These are phyloP conservation scores for Yponomeuta malinellus DNA, from an alignment of 2,888 invertebrate genomes.

Conservation along the genomic window DNA sequence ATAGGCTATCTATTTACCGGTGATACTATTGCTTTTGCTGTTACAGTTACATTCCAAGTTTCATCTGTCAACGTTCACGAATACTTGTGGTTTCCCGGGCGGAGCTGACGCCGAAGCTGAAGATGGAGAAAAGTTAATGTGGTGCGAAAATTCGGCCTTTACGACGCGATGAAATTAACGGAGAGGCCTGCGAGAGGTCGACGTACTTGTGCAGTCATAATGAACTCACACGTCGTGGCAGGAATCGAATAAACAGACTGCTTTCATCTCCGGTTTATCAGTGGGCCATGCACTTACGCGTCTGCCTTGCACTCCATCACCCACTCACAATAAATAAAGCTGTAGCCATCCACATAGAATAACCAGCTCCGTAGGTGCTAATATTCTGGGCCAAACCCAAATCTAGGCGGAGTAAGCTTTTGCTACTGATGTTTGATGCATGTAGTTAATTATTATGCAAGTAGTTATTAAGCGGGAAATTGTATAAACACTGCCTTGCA, in stretches of 20 bases:
- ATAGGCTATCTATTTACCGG: too few species aligned
- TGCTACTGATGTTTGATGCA: too few species aligned
- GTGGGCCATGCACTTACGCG: constrained; percentile 58
- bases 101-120: background rate
- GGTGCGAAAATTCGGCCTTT: constrained; percentile 25
- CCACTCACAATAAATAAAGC: constrained; percentile 2
- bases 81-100: too few species aligned
- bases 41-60: too few species aligned
- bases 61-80: too few species aligned
- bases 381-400: too few species aligned
- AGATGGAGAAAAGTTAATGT: constrained; percentile 5
- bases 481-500: too few species aligned
- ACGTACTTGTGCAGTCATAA: constrained; percentile 40
- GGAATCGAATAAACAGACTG: constrained; percentile 68
- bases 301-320: constrained; percentile 27
- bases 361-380: background rate
- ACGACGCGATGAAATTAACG: constrained; percentile 38
- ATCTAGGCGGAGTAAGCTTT: too few species aligned
- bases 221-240: constrained; percentile 40
- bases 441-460: too few species aligned
- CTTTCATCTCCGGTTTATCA: constrained; percentile 68
- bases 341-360: background rate
- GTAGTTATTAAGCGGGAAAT: too few species aligned
- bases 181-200: constrained; percentile 37
- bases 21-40: too few species aligned